Evolutionary conservation across 2,888 invertebrate species (phyloP).

Genomic region (Scelioninae gen. 2): DNA sequence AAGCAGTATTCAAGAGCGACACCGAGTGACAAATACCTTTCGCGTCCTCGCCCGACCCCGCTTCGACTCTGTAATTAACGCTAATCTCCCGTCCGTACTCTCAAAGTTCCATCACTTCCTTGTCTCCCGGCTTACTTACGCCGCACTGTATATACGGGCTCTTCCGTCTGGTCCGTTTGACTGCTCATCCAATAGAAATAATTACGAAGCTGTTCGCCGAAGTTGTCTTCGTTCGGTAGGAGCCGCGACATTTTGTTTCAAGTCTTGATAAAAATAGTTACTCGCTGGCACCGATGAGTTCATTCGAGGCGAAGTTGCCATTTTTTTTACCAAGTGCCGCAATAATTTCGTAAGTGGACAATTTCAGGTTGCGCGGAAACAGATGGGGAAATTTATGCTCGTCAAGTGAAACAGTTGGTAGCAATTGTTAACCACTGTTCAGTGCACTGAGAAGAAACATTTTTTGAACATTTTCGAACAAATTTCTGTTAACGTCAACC

Average conservation of each 20-base stretch:
- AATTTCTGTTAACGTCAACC: too few species aligned
- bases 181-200: constrained; percentile 59
- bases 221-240: constrained; percentile 53
- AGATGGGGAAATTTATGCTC: too few species aligned
- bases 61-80: constrained; percentile 74
- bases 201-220: constrained; percentile 54
- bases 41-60: constrained; percentile 66
- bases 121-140: constrained; percentile 59
- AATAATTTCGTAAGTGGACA: too few species aligned
- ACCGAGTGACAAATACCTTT: constrained; percentile 74
- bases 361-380: too few species aligned
- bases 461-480: too few species aligned
- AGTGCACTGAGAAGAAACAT: too few species aligned
- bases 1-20: constrained; percentile 66
- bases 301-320: too few species aligned
- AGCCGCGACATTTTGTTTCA: constrained; percentile 37
- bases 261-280: constrained; percentile 26
- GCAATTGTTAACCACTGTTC: too few species aligned
- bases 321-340: too few species aligned
- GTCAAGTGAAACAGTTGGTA: too few species aligned
- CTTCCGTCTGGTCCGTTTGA: constrained; percentile 60
- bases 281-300: neutral
- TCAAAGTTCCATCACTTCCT: constrained; percentile 64
- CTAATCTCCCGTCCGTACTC: constrained; percentile 72
- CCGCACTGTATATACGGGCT: constrained; percentile 44